phyloP scores from a whole-genome alignment of 2,888 invertebrate genomes.

The Chesias legatella region DNA sequence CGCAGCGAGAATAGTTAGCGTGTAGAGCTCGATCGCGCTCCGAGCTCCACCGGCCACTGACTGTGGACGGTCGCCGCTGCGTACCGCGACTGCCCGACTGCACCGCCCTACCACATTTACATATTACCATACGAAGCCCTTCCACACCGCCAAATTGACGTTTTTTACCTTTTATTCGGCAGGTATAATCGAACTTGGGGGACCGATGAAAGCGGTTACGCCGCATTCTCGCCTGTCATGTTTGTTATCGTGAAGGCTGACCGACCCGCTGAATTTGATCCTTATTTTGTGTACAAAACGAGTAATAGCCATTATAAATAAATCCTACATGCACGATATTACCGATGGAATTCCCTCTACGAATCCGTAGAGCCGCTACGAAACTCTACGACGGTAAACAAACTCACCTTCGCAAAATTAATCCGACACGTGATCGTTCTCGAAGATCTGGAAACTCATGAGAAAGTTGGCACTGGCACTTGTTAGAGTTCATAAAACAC shows the following conservation, averaged over 20 bases:
- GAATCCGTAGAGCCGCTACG: constrained; percentile 47
- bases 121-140: constrained; percentile 73
- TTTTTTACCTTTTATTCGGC: constrained; percentile 78
- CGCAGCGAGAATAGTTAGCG: constrained; percentile 34
- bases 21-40: constrained; percentile 37
- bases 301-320: constrained; percentile 24
- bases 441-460: constrained; percentile 41
- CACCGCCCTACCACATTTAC: constrained; percentile 77
- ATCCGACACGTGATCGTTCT: constrained; percentile 29
- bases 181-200: constrained; percentile 75
- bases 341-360: constrained; percentile 31
- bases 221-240: constrained; percentile 52
- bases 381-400: constrained; percentile 24
- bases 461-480: constrained; percentile 63
- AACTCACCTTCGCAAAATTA: constrained; percentile 27
- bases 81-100: constrained; percentile 55
- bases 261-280: constrained; percentile 34
- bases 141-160: constrained; percentile 76
- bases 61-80: constrained; percentile 47
- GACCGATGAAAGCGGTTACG: constrained; percentile 62
- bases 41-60: constrained; percentile 36
- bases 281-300: constrained; percentile 34
- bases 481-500: constrained; percentile 57
- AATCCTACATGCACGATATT: constrained; percentile 16
- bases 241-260: constrained; percentile 38